These are phyloP conservation scores for Barnardius zonarius DNA, from an alignment of 2,113 vertebrate genomes.

Conservation along the genomic window DNA sequence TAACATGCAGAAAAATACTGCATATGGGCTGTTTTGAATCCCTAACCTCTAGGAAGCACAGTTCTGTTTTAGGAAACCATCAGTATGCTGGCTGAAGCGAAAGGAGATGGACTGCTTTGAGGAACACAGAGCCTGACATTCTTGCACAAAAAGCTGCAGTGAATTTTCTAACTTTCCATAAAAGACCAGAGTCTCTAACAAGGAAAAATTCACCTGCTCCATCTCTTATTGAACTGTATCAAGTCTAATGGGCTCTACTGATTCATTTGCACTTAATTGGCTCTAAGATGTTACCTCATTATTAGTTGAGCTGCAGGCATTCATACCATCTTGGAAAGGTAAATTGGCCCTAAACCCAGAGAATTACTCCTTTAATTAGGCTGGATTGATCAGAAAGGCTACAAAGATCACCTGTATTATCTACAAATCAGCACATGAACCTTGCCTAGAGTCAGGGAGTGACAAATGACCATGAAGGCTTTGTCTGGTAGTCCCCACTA, in stretches of 20 bases:
- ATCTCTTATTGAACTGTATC: slow-evolving; percentile 38
- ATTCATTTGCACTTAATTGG: slow-evolving; percentile 67
- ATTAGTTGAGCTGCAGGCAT: slow-evolving; percentile 51
- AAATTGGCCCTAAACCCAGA: slow-evolving; percentile 38
- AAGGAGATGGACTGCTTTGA: neutral
- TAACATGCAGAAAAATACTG: neutral
- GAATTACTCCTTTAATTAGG: slow-evolving; percentile 70
- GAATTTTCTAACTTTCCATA: neutral
- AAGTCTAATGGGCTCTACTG: slow-evolving; percentile 30
- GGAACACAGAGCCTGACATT: neutral
- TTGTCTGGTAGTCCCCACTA: neutral
- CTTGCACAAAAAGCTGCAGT: neutral
- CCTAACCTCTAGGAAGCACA: neutral
- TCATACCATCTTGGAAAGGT: slow-evolving; percentile 26
- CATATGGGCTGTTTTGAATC: neutral
- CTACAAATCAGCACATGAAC: neutral
- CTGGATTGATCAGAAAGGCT: slow-evolving; percentile 57
- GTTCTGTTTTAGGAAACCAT: neutral
- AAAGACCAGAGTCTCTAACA: neutral
- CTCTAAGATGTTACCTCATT: slow-evolving; percentile 54
- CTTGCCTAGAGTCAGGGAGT: neutral
- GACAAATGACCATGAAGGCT: neutral
- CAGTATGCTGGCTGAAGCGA: neutral
- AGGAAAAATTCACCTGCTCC: neutral
- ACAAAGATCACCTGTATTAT: neutral